phyloP scores from a whole-genome alignment of 2,888 invertebrate genomes.

The Lampropteryx suffumata region DNA sequence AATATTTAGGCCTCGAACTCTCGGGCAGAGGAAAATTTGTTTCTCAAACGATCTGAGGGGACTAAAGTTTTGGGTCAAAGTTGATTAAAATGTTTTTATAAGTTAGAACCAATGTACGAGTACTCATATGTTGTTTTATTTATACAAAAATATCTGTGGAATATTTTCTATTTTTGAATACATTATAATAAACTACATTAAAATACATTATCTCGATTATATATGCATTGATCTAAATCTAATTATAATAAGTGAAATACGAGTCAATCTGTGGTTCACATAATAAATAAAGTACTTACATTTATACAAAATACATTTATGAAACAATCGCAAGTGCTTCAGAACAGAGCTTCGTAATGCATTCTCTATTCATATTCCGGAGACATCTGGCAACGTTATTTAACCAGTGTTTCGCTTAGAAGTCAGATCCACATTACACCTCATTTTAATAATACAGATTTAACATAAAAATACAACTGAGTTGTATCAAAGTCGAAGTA shows the following conservation, averaged over 20 bases:
- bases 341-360: constrained; percentile 5
- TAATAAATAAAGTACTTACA: too few species aligned
- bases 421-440: constrained; percentile 3
- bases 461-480: too few species aligned
- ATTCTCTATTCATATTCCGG: constrained; percentile 6
- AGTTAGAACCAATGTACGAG: constrained; percentile 26
- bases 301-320: too few species aligned
- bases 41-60: constrained; percentile 43
- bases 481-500: too few species aligned
- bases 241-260: too few species aligned
- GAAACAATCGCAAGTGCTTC: too few species aligned
- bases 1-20: constrained; percentile 51
- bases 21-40: constrained; percentile 42
- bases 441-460: too few species aligned
- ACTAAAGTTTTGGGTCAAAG: constrained; percentile 43
- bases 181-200: not conserved
- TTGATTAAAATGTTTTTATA: constrained; percentile 35
- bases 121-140: too few species aligned
- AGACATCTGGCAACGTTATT: constrained; percentile 16
- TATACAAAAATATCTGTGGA: not conserved
- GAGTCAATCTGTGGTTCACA: too few species aligned
- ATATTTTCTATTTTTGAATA: constrained; percentile 6
- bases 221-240: too few species aligned
- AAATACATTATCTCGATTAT: too few species aligned
- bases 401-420: not conserved